Evolutionary conservation across 1,140 invertebrate species (phyloP).

Genomic region (Neuroterus valhalla): DNA sequence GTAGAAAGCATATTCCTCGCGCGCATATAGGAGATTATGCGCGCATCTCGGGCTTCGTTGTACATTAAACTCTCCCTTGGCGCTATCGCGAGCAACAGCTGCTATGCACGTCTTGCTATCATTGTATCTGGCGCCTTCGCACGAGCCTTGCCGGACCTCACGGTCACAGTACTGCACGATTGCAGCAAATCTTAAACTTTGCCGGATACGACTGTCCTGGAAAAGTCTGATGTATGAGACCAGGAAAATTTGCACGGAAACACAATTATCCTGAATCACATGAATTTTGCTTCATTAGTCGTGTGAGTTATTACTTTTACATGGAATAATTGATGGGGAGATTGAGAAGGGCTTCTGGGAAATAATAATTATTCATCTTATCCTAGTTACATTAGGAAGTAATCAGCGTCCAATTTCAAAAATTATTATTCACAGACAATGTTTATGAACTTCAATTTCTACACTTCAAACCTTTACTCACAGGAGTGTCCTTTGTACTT

Average conservation of each 20-base stretch:
- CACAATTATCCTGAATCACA: constrained; percentile 8
- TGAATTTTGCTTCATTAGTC: not conserved
- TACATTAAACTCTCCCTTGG: constrained; percentile 62
- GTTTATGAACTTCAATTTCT: too few species aligned
- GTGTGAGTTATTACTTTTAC: constrained; percentile 7
- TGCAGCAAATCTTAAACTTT: not conserved
- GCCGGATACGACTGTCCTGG: not conserved
- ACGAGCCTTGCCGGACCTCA: constrained; percentile 34
- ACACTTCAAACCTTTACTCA: too few species aligned
- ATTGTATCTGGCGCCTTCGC: constrained; percentile 57
- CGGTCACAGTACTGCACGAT: constrained; percentile 13
- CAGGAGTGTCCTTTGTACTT: too few species aligned
- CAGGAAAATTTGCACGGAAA: not conserved
- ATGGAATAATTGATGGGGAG: not conserved
- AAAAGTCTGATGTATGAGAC: not conserved
- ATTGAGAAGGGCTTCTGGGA: not conserved
- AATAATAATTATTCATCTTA: not conserved
- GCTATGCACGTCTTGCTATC: constrained; percentile 63
- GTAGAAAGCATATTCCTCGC: constrained; percentile 36
- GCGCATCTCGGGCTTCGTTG: constrained; percentile 55
- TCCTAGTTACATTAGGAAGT: not conserved
- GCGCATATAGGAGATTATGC: constrained; percentile 56
- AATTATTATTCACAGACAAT: too few species aligned
- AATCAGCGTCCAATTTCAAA: too few species aligned
- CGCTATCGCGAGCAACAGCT: constrained; percentile 65